A percentile compares a stretch with the other conserved stretches of the same genome.
phyloP scores from a whole-genome alignment of 2,797 vertebrate species.

The Phrynocephalus guinanensis region DNA sequence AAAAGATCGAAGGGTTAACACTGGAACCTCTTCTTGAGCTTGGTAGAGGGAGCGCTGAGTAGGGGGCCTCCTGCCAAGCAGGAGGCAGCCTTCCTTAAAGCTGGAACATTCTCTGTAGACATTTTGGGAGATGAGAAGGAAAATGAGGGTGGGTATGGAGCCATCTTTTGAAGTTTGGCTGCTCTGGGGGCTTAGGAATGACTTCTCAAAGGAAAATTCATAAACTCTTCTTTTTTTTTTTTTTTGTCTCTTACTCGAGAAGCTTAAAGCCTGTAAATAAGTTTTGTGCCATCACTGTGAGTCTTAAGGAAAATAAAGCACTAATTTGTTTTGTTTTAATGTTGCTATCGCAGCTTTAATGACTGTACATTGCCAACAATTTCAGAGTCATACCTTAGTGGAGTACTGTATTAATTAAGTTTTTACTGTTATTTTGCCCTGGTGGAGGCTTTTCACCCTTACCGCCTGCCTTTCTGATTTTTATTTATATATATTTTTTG shows the following conservation, averaged over 20 bases:
- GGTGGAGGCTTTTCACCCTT: slow-evolving; percentile 42
- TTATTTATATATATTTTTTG: slow-evolving; percentile 80
- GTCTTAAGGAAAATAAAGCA: slow-evolving; percentile 70
- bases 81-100: background rate
- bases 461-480: slow-evolving; percentile 63
- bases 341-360: slow-evolving; percentile 75
- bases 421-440: slow-evolving; percentile 58
- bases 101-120: slow-evolving; percentile 42
- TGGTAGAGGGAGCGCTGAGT: slow-evolving; percentile 49
- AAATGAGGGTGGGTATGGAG: slow-evolving; percentile 28
- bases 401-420: slow-evolving; percentile 61
- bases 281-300: slow-evolving; percentile 57
- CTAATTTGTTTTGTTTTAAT: slow-evolving; percentile 74
- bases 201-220: slow-evolving; percentile 67
- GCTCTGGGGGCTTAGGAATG: slow-evolving; percentile 14
- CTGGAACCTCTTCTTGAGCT: slow-evolving; percentile 46
- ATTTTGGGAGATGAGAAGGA: slow-evolving; percentile 45
- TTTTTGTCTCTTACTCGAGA: slow-evolving; percentile 41
- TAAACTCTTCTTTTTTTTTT: slow-evolving; percentile 35
- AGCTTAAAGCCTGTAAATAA: slow-evolving; percentile 79
- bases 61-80: background rate
- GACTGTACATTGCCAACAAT: slow-evolving; percentile 69
- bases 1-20: slow-evolving; percentile 47
- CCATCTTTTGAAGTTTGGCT: slow-evolving; percentile 32
- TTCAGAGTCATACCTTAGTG: slow-evolving; percentile 65